Base-by-base conservation (phyloP, 1,140 invertebrate genomes). In the Drosophila miranda region DNA sequence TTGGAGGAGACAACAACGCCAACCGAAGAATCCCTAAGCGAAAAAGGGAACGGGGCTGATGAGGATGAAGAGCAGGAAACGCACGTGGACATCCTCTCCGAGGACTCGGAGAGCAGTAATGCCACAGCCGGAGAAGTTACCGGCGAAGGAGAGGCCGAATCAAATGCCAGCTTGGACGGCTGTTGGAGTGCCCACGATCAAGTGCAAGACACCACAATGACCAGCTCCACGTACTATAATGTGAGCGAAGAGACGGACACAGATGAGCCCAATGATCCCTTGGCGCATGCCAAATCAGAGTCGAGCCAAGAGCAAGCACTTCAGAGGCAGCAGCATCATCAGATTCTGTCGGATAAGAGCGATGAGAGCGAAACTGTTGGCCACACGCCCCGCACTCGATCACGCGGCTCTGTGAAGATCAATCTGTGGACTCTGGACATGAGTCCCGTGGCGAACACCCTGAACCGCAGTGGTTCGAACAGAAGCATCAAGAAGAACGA, bases 391-490 rank as follows among this genome's bases (percentile, higher is more conserved):
- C 92, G 95, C 52, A 96, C 95, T 11, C 92, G 95, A n/a, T 96
- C 95, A 1, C 92, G 95, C 19, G 95, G 95, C 30, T 93, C 94
- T n/a, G 95, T 96, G 7, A 94, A 95, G 78, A 96, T 96, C 49
- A 95, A 96, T 92, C 90, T 96, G 1, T 97, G 96, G 95, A 95
- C 95, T 2, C 91, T 96, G 57, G 95, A 96, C 90, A 94, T 94
- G 1, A 94, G 93, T 90, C 94, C 94, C 0, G 93, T 95, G 59
- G 76, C 55, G 7, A 52, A 21, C 16, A 48, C 45, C 6, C 41
- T 67, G 34, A 75, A 61, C 34, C 28, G 34, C 14, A 60, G 57
- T 43, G 55, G 16, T 26, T 28, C 45, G 7, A 67, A 30, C 11
- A 41, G 21, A 2, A 49, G 44, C 19, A 50, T 34, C 21, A 74